Conservation (phyloP, 2,113 vertebrate genomes). For the Solenodon paradoxus region DNA sequence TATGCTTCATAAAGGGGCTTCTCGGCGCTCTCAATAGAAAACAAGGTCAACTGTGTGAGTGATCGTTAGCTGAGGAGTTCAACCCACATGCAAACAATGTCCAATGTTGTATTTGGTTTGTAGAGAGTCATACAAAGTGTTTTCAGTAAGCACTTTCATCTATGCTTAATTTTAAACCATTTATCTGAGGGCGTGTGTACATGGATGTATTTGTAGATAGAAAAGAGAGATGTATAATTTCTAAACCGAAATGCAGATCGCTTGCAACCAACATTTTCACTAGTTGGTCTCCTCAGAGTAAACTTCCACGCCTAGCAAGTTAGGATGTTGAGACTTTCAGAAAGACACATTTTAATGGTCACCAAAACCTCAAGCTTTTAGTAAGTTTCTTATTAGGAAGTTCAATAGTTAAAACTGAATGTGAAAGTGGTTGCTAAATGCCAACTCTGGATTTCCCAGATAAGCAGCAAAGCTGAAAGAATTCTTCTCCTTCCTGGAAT, state of each 20-base stretch:
- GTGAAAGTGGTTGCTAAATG: neutral
- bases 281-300: neutral
- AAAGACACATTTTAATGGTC: slow-evolving; percentile 40
- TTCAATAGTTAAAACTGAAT: neutral
- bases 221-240: neutral
- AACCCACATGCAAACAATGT: neutral
- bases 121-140: neutral
- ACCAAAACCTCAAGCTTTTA: neutral
- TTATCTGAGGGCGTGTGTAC: neutral
- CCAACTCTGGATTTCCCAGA: neutral
- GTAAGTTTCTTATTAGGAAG: slow-evolving; percentile 16
- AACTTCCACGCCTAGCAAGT: neutral
- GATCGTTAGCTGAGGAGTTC: neutral
- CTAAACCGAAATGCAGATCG: neutral
- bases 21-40: slow-evolving; percentile 17
- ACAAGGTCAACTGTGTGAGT: slow-evolving; percentile 37
- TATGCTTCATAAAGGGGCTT: slow-evolving; percentile 39
- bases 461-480: neutral
- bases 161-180: neutral
- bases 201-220: neutral
- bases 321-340: slow-evolving; percentile 23
- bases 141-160: neutral
- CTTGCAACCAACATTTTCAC: neutral
- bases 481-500: neutral
- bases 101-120: neutral